Evolutionary conservation across 2,113 vertebrate genomes (phyloP).

Genomic region (Rousettus leschenaultii): DNA sequence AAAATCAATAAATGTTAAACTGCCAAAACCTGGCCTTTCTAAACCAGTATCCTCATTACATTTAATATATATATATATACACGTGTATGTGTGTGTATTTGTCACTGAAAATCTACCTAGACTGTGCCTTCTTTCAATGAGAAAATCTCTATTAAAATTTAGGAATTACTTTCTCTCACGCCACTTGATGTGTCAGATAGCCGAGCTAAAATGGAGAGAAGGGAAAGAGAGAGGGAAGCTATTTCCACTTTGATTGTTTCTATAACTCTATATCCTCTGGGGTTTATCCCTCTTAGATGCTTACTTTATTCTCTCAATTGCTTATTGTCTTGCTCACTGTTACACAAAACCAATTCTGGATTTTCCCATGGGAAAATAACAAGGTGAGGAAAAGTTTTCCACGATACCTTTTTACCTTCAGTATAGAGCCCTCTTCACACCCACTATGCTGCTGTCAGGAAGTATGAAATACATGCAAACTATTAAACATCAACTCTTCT

Average conservation of each 20-base stretch:
- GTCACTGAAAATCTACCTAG: not conserved
- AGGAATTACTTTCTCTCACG: not conserved
- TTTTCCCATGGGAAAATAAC: not conserved
- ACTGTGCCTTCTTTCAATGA: not conserved
- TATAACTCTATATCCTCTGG: rapidly evolving
- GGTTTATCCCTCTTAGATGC: not conserved
- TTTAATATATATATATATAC: not conserved
- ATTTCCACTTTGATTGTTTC: not conserved
- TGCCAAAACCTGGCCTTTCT: not conserved
- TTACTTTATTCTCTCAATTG: not conserved
- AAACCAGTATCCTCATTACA: not conserved
- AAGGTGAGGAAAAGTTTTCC: not conserved
- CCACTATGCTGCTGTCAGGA: not conserved
- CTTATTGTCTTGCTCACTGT: not conserved
- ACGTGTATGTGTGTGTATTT: not conserved
- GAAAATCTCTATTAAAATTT: not conserved
- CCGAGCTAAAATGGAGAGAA: not conserved
- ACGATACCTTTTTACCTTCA: not conserved
- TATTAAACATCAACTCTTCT: not conserved
- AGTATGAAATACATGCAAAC: not conserved
- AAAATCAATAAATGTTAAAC: not conserved
- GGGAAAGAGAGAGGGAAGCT: not conserved
- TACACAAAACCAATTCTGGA: not conserved
- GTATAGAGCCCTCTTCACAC: rapidly evolving
- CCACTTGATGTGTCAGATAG: not conserved